phyloP scores from a whole-genome alignment of 2,888 invertebrate species.

The Omphaloscelis lunosa region DNA sequence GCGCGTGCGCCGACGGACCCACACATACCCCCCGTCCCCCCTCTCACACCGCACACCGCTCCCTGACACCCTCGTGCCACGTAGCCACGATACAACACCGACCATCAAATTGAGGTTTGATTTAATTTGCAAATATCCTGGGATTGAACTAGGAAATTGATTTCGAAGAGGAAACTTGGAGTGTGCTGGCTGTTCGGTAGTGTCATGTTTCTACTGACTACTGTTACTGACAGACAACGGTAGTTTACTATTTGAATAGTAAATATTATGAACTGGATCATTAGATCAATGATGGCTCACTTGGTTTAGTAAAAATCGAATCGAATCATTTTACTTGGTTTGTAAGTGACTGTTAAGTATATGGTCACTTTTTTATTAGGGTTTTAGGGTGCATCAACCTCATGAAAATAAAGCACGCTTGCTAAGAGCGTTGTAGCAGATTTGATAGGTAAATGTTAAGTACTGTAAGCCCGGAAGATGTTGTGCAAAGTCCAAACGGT shows the following conservation, averaged over 20 bases:
- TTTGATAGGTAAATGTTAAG: background rate
- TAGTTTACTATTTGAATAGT: no score
- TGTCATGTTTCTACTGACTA: conserved; percentile 3
- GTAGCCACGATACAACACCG: conserved; percentile 55
- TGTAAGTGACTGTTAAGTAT: background rate
- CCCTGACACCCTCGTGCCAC: conserved; percentile 56
- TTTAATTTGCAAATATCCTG: conserved; percentile 57
- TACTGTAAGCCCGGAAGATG: background rate
- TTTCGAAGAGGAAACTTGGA: conserved; percentile 8
- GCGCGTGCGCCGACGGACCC: conserved; percentile 82
- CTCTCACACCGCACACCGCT: conserved; percentile 42
- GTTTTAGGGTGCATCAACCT: background rate
- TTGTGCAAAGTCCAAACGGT: background rate
- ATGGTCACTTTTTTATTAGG: background rate
- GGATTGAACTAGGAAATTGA: conserved; percentile 26
- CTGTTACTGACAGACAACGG: background rate
- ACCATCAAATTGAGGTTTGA: conserved; percentile 57
- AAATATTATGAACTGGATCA: background rate
- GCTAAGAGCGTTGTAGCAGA: background rate
- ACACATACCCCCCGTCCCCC: conserved; percentile 61
- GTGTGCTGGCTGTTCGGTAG: background rate
- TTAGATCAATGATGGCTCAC: background rate
- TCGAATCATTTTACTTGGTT: background rate
- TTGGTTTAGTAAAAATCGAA: background rate
- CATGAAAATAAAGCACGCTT: background rate